Evolutionary conservation across 2,113 vertebrate species (phyloP).

Genomic region (Connochaetes taurinus): DNA sequence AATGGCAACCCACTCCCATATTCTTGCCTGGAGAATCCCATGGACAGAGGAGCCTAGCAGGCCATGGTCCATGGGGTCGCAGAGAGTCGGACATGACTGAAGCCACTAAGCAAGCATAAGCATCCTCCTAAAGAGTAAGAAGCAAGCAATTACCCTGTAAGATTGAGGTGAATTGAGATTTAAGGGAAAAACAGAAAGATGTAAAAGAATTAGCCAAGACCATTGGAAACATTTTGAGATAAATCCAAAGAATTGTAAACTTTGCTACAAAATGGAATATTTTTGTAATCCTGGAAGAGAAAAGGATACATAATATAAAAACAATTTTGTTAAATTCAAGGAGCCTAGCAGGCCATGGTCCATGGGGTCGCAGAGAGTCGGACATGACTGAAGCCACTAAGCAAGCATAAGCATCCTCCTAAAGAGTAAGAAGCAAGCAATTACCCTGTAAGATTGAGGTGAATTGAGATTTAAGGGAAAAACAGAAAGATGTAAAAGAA

Average conservation of each 20-base stretch:
- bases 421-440: neutral
- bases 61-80: neutral
- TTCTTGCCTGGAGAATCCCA: neutral
- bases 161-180: neutral
- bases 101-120: neutral
- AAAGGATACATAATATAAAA: neutral
- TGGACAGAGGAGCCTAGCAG: neutral
- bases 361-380: no score
- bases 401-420: neutral
- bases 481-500: neutral
- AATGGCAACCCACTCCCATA: neutral
- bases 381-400: no score
- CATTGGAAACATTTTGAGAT: neutral
- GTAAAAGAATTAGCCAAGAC: neutral
- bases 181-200: neutral
- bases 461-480: neutral
- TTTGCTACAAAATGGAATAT: neutral
- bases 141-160: no score
- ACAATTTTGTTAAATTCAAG: neutral
- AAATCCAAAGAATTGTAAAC: neutral
- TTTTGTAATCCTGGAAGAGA: neutral
- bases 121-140: no score
- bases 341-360: no score
- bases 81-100: neutral
- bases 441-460: neutral